Evolutionary conservation across 1,140 invertebrate species (phyloP).

Genomic region (Musca domestica): DNA sequence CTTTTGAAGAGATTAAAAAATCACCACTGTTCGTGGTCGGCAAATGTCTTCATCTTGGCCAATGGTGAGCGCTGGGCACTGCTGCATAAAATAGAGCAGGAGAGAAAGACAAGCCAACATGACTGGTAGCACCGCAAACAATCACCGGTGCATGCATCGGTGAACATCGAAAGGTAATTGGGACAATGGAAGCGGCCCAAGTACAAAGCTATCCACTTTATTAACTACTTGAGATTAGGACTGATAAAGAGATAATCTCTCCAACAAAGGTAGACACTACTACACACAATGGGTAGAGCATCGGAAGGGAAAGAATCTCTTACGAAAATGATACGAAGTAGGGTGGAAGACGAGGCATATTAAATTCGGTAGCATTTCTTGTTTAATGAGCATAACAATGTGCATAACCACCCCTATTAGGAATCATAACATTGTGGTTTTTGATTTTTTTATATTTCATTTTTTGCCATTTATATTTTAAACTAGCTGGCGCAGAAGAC

Average conservation of each 20-base stretch:
- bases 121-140: constrained; percentile 15
- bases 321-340: no score
- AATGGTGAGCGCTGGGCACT: no score
- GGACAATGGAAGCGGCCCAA: constrained; percentile 47
- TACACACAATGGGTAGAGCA: constrained; percentile 21
- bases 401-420: constrained; percentile 25
- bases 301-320: not conserved
- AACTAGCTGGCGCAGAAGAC: no score
- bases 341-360: no score
- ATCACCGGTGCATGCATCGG: constrained; percentile 9
- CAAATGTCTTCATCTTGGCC: no score
- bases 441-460: no score
- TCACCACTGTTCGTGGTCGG: not conserved
- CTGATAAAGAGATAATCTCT: constrained; percentile 54
- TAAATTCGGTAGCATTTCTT: constrained; percentile 39
- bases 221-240: constrained; percentile 54
- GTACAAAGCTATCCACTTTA: constrained; percentile 53
- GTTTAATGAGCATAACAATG: constrained; percentile 54
- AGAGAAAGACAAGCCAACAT: not conserved
- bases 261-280: not conserved
- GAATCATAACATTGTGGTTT: constrained; percentile 2
- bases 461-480: no score
- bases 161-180: constrained; percentile 10
- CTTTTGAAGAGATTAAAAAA: constrained; percentile 12
- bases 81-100: no score